Conservation (phyloP, 2,797 vertebrate species). For the Apodemus agrarius region DNA sequence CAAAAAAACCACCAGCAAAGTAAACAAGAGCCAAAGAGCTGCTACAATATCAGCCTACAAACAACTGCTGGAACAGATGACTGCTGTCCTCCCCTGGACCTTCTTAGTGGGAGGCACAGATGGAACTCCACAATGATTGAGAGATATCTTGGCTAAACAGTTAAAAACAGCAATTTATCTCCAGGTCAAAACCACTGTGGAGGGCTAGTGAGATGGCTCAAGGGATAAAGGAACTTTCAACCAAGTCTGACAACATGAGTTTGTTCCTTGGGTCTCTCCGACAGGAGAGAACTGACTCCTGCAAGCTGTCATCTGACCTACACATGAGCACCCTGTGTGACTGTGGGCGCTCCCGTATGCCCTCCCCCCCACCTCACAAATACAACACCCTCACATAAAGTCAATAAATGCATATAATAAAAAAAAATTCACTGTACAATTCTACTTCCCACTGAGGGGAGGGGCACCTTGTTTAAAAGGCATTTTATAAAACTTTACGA, state of each 20-base stretch:
- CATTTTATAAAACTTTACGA: constrained; percentile 7
- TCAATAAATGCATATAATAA: not conserved
- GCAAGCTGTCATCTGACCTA: not conserved
- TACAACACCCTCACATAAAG: not conserved
- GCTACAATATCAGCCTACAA: not conserved
- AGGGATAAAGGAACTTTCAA: not conserved
- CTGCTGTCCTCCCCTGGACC: not conserved
- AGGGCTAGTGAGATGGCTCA: too few relatives aligned
- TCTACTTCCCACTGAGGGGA: not conserved
- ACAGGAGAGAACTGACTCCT: not conserved
- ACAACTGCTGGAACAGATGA: not conserved
- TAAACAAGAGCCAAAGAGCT: not conserved
- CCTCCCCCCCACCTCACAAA: not conserved
- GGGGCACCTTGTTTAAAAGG: not conserved
- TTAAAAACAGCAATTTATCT: constrained; percentile 12
- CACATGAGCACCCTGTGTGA: not conserved
- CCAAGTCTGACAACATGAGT: not conserved
- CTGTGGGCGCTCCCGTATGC: too few relatives aligned
- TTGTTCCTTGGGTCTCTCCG: too few relatives aligned
- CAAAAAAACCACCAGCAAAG: not conserved
- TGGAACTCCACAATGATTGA: not conserved
- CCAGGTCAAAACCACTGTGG: not conserved
- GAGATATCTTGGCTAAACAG: not conserved
- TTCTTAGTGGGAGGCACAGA: not conserved
- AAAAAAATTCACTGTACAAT: not conserved